Evolutionary conservation across 2,888 invertebrate species (phyloP), one percentile per base, ranked within the genome.

Genomic region (Leptinotarsa tumamoca): DNA sequence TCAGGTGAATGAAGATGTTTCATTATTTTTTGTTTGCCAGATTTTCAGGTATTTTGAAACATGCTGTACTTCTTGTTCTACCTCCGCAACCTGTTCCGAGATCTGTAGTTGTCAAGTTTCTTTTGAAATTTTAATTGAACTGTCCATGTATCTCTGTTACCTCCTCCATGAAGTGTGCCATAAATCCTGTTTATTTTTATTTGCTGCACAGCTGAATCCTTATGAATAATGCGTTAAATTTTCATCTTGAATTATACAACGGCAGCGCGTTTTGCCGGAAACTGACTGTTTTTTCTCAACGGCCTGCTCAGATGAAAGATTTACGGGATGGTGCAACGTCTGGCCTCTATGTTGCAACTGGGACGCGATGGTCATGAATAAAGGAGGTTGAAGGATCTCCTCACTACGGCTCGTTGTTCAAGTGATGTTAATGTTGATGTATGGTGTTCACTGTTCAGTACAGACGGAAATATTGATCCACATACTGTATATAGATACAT

Each of bases 71-170:
- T 13, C 21, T 21, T 58, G 21, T 14, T 10, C 4, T 23, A 54
- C 18, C 10, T 4, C 17, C 51, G 13, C 51, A 68, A 21, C 21
- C 68, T 54, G 27, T 27, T 68, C 18, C 23, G 23, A 54, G 52
- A 68, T 52, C 23, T 27, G 4, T 3, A n/a, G 18, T 4, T 15
- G 67, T 52, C 54, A 50, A 7, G 27, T 23, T 54, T 54, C 68
- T 54, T 68, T 27, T 68, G 68, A 51, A 52, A 68, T 68, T 68
- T 68, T 68, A 68, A 68, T 68, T 68, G 54, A 68, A 68, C 54
- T 68, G 68, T 54, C 54, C 50, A 10, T 51, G 68, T 68, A 52
- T 68, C 52, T 51, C 54, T 33, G 33, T 27, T n/a, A 17, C 51
- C 51, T 50, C 7, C 68, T 68, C 15, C 68, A 27, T 54, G 52